Percentiles rank a stretch among this genome's conserved stretches.
Conservation (phyloP, 92 coral and sea anemone genomes). For the Zoanthus sansibaricus region DNA sequence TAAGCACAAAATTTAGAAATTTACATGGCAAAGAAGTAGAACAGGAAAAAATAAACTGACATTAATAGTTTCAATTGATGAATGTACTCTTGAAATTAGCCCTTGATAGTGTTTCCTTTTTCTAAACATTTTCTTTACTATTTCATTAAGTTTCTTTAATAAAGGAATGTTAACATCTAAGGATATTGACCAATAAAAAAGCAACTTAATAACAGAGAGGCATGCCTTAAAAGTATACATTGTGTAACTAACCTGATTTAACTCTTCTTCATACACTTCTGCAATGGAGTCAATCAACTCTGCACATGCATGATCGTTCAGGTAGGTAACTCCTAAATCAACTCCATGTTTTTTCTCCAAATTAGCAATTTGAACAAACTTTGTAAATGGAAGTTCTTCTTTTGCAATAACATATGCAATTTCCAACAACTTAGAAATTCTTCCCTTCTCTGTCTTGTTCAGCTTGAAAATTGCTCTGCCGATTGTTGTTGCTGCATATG, state of each 20-base stretch:
- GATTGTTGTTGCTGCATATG: conserved; percentile 65
- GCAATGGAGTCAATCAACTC: conserved; percentile 70
- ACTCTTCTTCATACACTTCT: conserved; percentile 67
- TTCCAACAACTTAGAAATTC: conserved; percentile 47
- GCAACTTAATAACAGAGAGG: too few relatives aligned
- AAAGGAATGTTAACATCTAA: not conserved
- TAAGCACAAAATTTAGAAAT: too few relatives aligned
- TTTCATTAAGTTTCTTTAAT: too few relatives aligned
- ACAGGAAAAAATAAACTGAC: too few relatives aligned
- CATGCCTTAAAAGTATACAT: too few relatives aligned
- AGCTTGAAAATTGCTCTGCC: conserved; percentile 51
- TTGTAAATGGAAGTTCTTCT: conserved; percentile 63
- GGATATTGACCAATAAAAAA: not conserved
- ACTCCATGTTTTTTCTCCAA: conserved; percentile 64
- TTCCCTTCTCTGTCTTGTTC: conserved; percentile 44
- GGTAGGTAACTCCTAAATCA: conserved; percentile 61
- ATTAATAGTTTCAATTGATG: too few relatives aligned
- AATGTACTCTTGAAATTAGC: too few relatives aligned
- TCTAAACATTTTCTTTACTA: too few relatives aligned
- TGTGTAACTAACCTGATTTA: conserved; percentile 50
- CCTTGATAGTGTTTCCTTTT: too few relatives aligned
- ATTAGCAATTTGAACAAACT: conserved; percentile 60
- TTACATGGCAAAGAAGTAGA: too few relatives aligned
- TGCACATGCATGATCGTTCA: conserved; percentile 65
- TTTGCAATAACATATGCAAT: conserved; percentile 59